A percentile compares a stretch with the other conserved stretches of the same genome.
Conservation (phyloP, 1,140 invertebrate genomes). For the Gerris buenoi region DNA sequence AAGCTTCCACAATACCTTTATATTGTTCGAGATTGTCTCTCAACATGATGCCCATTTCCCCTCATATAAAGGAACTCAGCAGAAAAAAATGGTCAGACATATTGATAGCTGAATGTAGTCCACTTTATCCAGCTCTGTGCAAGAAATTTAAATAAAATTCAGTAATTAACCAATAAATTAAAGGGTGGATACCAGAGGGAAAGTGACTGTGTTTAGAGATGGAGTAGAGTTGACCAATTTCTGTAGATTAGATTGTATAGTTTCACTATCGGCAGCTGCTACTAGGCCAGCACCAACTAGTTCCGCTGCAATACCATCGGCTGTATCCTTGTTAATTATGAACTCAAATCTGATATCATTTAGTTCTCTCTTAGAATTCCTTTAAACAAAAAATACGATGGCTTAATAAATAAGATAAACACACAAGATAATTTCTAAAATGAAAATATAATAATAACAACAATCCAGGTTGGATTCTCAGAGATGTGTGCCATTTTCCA, state of each 20-base stretch:
- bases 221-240: constrained; percentile 63
- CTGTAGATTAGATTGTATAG: constrained; percentile 81
- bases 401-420: too few species aligned
- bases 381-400: constrained; percentile 21
- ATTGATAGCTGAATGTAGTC: not conserved
- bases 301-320: constrained; percentile 87
- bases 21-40: not conserved
- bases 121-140: not conserved
- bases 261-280: constrained; percentile 74
- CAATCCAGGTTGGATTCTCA: too few species aligned
- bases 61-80: not conserved
- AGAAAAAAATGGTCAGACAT: not conserved
- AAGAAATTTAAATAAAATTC: too few species aligned
- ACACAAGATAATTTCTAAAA: too few species aligned
- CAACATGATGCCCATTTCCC: not conserved
- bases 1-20: not conserved
- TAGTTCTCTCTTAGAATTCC: constrained; percentile 76
- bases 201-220: constrained; percentile 58
- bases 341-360: constrained; percentile 98
- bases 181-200: constrained; percentile 58
- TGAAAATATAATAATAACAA: too few species aligned
- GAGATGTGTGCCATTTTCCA: too few species aligned
- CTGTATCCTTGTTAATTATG: constrained; percentile 74
- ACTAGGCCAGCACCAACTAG: constrained; percentile 87
- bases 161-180: not conserved